Base-by-base conservation (phyloP, 2,888 invertebrate genomes). In the Amphipyra tragopoginis region DNA sequence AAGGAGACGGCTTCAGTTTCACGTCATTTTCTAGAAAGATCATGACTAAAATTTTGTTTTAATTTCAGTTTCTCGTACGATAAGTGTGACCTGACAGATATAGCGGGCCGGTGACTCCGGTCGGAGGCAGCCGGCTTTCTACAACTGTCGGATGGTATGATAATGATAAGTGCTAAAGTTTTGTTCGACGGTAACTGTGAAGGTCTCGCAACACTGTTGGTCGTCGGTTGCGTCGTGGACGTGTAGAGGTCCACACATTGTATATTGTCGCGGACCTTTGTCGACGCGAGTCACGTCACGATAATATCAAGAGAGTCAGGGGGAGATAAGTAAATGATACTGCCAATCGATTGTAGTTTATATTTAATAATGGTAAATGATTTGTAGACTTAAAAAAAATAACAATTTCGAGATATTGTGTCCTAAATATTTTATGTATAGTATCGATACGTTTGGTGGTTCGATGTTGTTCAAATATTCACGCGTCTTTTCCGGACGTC, bases 321-420 rank as follows among this genome's bases (percentile, higher is more conserved):
- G 81, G 86, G 84, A 86, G 86, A 84, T 86, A 86, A 92, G 90
- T 64, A 82, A 85, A 90, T 77, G 75, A 92, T 93, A 94, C 94
- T 94, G 94, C 93, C 94, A 94, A 93, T 93, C 91, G 93, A 91
- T 91, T 90, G 92, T 93, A 93, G 93, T 89, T 90, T 91, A 87
- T 91, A 90, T 85, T 85, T 82, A 85, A 78, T 90, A 90, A 88
- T 87, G 87, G 86, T 86, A 90, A 91, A 91, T 90, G 89, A 90
- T 93, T 92, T 92, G 91, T 93, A 93, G 93, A 85, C 86, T 90
- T 89, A 79, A 90, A 67, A 65, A 72, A 77, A 78, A 72, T 68
- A 71, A 91, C 89, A 79, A 90, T 90, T 93, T 92, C 84, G 90
- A 89, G 89, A 91, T 92, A 93, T 90, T 90, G 89, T 93, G 91